phyloP scores from a whole-genome alignment of 1,140 invertebrate species.

The Rhopalosiphum maidis region DNA sequence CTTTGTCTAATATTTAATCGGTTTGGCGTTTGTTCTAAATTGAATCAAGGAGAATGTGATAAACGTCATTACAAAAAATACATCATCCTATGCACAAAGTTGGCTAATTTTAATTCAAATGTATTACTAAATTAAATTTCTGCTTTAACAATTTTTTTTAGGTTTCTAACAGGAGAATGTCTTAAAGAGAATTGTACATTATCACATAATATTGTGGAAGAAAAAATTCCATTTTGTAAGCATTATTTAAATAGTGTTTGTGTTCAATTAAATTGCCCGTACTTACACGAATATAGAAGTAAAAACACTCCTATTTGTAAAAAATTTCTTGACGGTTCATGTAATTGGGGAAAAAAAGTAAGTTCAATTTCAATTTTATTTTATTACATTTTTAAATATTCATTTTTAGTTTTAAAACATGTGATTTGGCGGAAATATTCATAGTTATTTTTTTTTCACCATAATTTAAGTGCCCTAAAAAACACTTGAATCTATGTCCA shows the following conservation, averaged over 20 bases:
- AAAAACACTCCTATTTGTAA: conserved; percentile 37
- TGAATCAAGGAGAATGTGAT: conserved; percentile 46
- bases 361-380: neutral
- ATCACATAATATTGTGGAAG: conserved; percentile 46
- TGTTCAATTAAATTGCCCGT: conserved; percentile 51
- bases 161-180: conserved; percentile 32
- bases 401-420: conserved; percentile 25
- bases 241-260: conserved; percentile 53
- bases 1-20: conserved; percentile 50
- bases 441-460: conserved; percentile 33
- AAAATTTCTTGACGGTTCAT: conserved; percentile 44
- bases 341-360: conserved; percentile 44
- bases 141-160: neutral
- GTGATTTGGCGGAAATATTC: neutral
- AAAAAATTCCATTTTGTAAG: conserved; percentile 55
- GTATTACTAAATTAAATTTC: neutral
- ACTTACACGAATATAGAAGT: conserved; percentile 51
- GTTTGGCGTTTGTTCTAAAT: conserved; percentile 26
- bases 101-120: neutral
- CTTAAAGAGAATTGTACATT: conserved; percentile 35
- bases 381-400: neutral
- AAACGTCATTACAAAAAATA: conserved; percentile 54
- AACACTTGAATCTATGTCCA: conserved; percentile 51
- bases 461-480: conserved; percentile 55
- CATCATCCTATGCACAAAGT: conserved; percentile 42